phyloP scores from a whole-genome alignment of 1,140 invertebrate species.

The Lepidurus packardi region DNA sequence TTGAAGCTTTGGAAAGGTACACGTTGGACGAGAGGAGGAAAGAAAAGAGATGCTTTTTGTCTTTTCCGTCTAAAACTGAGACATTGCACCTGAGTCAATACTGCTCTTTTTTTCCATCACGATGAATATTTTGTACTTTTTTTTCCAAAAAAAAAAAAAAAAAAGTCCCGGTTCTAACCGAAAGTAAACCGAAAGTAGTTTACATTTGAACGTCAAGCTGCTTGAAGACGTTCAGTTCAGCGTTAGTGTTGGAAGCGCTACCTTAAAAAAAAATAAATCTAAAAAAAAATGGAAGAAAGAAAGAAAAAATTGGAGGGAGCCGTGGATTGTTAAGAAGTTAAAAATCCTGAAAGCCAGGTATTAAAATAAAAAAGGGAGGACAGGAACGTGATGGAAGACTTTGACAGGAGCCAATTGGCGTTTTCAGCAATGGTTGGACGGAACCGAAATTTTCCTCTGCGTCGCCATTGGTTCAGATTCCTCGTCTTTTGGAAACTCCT shows the following conservation, averaged over 20 bases:
- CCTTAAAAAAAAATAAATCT: background rate
- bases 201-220: constrained; percentile 19
- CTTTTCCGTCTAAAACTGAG: background rate
- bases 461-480: background rate
- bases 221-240: constrained; percentile 10
- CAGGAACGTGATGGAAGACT: constrained; percentile 10
- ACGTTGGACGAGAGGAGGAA: too few species aligned
- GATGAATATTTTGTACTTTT: background rate
- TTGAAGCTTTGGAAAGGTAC: too few species aligned
- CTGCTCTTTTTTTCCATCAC: background rate
- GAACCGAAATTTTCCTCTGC: background rate
- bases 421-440: background rate
- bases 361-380: background rate
- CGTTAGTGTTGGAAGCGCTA: constrained; percentile 17
- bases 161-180: too few species aligned
- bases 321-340: too few species aligned
- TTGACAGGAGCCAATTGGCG: constrained; percentile 17
- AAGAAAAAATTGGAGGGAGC: background rate
- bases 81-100: constrained; percentile 18
- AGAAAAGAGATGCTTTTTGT: too few species aligned
- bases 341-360: too few species aligned
- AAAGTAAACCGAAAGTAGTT: background rate
- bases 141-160: too few species aligned
- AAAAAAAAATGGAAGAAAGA: background rate
- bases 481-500: background rate